phyloP scores from a whole-genome alignment of 2,888 invertebrate species.

The Tridacna gigas region DNA sequence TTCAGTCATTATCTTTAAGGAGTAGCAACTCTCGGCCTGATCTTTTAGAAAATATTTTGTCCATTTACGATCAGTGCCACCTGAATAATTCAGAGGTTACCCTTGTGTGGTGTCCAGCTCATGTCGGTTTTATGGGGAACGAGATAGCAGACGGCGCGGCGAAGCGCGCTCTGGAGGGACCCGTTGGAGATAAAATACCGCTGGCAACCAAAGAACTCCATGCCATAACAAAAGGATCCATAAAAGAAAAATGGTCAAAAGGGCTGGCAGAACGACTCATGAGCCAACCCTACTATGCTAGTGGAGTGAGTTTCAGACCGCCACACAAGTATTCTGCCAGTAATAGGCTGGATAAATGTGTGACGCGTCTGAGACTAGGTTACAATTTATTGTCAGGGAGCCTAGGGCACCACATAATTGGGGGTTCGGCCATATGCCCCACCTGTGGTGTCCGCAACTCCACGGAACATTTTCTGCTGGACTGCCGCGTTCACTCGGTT shows the following conservation, averaged over 20 bases:
- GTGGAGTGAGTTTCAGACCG: neutral
- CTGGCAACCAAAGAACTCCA: neutral
- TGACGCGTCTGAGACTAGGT: neutral
- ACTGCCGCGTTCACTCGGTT: too few species aligned
- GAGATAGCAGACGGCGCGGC: constrained; percentile 2
- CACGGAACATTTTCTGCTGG: too few species aligned
- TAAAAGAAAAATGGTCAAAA: neutral
- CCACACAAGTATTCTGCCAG: neutral
- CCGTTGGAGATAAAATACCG: neutral
- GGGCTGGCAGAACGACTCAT: neutral
- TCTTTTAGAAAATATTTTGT: neutral
- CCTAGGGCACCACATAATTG: too few species aligned
- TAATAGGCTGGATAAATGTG: neutral
- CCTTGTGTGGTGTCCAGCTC: constrained; percentile 24
- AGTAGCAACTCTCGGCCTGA: constrained; percentile 12
- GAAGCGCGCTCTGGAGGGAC: neutral
- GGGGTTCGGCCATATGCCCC: too few species aligned
- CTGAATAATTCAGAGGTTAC: neutral
- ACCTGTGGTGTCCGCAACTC: too few species aligned
- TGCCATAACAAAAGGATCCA: neutral
- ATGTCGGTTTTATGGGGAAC: constrained; percentile 19
- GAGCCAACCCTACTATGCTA: neutral
- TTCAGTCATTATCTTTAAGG: neutral
- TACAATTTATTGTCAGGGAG: neutral
- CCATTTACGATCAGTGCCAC: neutral